A percentile compares a stretch with the other conserved stretches of the same genome.
phyloP scores from a whole-genome alignment of 1,140 invertebrate genomes.

The Caenorhabditis briggsae region DNA sequence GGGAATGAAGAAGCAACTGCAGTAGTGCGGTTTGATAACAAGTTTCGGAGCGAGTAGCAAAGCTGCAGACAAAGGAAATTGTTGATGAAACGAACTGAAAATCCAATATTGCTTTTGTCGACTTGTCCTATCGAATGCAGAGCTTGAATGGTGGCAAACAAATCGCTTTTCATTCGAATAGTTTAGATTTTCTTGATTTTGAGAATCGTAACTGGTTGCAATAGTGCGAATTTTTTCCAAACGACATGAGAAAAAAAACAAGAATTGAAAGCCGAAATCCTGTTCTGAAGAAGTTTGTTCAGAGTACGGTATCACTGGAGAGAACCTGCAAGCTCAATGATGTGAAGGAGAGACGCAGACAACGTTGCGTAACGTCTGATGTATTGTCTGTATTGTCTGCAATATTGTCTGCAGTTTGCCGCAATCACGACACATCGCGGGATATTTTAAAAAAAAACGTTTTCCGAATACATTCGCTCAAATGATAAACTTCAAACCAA shows the following conservation, averaged over 20 bases:
- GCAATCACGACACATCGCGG: background rate
- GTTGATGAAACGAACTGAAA: background rate
- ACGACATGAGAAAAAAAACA: no score
- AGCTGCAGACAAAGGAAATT: background rate
- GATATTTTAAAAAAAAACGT: no score
- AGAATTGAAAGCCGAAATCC: no score
- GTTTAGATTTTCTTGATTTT: no score
- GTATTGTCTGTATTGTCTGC: slow-evolving; percentile 9
- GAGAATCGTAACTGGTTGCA: no score
- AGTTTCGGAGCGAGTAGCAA: background rate
- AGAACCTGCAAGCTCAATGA: background rate
- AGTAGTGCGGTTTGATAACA: slow-evolving; percentile 45
- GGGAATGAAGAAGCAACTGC: background rate
- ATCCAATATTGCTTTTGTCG: no score
- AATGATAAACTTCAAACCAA: no score
- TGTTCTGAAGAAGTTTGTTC: no score
- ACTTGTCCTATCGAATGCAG: background rate
- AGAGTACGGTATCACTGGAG: background rate
- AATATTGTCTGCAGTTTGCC: background rate
- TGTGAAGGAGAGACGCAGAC: slow-evolving; percentile 3
- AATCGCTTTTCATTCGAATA: no score
- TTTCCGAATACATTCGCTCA: no score
- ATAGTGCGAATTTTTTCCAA: no score
- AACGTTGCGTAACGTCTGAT: slow-evolving; percentile 8
- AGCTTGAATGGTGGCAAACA: background rate